Conservation (phyloP, 2,113 vertebrate species). For the Mionectes macconnelli region DNA sequence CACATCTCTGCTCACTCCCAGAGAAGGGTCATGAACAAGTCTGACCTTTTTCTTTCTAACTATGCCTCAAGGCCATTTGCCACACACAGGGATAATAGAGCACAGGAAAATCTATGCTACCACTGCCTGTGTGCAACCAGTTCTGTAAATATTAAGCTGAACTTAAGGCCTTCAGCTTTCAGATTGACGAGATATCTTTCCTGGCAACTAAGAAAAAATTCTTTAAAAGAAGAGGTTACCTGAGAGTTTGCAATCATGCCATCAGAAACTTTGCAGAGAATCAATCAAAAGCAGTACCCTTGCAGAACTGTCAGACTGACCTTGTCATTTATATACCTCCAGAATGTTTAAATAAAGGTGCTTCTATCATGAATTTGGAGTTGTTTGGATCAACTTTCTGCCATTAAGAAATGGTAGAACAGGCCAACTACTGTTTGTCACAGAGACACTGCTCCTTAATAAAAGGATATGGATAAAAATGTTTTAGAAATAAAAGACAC, state of each 20-base stretch:
- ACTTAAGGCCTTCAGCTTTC: neutral
- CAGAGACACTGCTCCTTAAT: neutral
- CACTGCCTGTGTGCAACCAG: neutral
- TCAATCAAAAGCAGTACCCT: neutral
- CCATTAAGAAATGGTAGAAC: neutral
- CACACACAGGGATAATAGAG: neutral
- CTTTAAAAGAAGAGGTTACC: neutral
- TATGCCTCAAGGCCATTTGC: neutral
- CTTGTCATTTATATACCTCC: neutral
- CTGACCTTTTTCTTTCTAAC: neutral
- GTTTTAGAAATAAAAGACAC: neutral
- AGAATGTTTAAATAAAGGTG: neutral
- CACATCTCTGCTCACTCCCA: neutral
- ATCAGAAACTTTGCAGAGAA: neutral
- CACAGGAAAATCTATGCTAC: neutral
- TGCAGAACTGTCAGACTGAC: neutral
- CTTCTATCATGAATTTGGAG: neutral
- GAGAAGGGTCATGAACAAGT: neutral
- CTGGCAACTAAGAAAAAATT: neutral
- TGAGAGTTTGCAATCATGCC: neutral
- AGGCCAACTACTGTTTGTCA: neutral
- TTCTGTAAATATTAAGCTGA: neutral
- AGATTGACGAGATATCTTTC: neutral
- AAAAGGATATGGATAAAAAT: neutral
- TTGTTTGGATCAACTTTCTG: neutral